A percentile compares a stretch with the other conserved stretches of the same genome.
Conservation (phyloP, 2,797 vertebrate genomes). For the Anguilla pacifica region DNA sequence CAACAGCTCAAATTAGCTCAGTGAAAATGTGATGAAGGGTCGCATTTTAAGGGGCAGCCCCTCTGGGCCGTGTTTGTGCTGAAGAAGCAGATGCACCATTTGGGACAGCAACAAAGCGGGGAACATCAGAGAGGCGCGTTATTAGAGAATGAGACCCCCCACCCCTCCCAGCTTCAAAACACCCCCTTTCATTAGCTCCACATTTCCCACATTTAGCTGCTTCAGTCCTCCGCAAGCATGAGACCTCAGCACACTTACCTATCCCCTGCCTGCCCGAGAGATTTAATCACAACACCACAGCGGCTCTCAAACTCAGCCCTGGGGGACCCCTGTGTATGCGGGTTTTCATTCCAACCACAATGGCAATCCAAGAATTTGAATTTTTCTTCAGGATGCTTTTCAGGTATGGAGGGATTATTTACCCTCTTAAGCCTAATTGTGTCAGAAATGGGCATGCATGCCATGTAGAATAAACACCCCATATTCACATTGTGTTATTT, state of each 20-base stretch:
- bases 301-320: neutral
- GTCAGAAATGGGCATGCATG: neutral
- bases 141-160: slow-evolving; percentile 23
- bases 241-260: slow-evolving; percentile 65
- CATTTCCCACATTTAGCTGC: slow-evolving; percentile 72
- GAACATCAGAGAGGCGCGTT: neutral
- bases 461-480: neutral
- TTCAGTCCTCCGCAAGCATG: slow-evolving; percentile 53
- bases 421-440: neutral
- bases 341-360: neutral
- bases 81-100: neutral
- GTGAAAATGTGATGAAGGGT: slow-evolving; percentile 73
- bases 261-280: slow-evolving; percentile 54
- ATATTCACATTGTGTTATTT: neutral
- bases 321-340: too few species aligned
- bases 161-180: slow-evolving; percentile 31
- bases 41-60: slow-evolving; percentile 58
- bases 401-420: neutral
- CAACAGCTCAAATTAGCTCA: slow-evolving; percentile 64
- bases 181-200: slow-evolving; percentile 64
- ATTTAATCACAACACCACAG: slow-evolving; percentile 48
- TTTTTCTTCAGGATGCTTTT: neutral
- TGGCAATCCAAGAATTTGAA: neutral
- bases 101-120: neutral
- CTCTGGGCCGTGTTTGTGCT: neutral